Percentiles rank a stretch among this genome's conserved stretches.
Conservation (phyloP, 1,140 invertebrate genomes). For the Carposina sasakii region DNA sequence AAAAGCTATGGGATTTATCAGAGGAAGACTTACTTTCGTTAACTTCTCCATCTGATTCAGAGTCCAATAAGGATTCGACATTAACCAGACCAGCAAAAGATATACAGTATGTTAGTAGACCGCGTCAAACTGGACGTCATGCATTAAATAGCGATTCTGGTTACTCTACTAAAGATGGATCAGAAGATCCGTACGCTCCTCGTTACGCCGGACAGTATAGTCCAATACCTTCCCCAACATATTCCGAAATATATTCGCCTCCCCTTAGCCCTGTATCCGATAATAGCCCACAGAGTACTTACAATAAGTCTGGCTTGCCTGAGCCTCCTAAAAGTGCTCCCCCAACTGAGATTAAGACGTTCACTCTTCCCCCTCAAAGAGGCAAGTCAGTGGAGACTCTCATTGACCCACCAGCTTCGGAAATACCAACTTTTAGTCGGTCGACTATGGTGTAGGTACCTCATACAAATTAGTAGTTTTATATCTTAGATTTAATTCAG, state of each 20-base stretch:
- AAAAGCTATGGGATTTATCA: slow-evolving; percentile 84
- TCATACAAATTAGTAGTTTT: too few species aligned
- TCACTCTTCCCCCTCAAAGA: slow-evolving; percentile 54
- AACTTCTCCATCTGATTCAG: slow-evolving; percentile 73
- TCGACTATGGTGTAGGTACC: slow-evolving; percentile 71
- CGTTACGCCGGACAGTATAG: slow-evolving; percentile 62
- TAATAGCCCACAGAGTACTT: slow-evolving; percentile 53
- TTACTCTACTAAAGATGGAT: slow-evolving; percentile 61
- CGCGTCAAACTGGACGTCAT: slow-evolving; percentile 70
- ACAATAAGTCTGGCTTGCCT: slow-evolving; percentile 51
- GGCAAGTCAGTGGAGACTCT: slow-evolving; percentile 65
- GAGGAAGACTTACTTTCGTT: slow-evolving; percentile 76
- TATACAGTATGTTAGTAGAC: slow-evolving; percentile 70
- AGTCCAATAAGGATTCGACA: slow-evolving; percentile 70
- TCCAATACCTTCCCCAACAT: slow-evolving; percentile 61
- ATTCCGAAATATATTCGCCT: slow-evolving; percentile 67
- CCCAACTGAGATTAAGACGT: slow-evolving; percentile 55
- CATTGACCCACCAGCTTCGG: slow-evolving; percentile 48
- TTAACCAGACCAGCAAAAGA: slow-evolving; percentile 74
- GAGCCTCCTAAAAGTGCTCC: slow-evolving; percentile 67
- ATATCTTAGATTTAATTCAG: too few species aligned
- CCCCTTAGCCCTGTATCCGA: slow-evolving; percentile 60
- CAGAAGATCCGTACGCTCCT: slow-evolving; percentile 53
- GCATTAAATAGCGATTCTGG: slow-evolving; percentile 66
- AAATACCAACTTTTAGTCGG: slow-evolving; percentile 54